Base-by-base conservation (phyloP, 2,888 invertebrate genomes). In the Bursaphelenchus okinawaensis region DNA sequence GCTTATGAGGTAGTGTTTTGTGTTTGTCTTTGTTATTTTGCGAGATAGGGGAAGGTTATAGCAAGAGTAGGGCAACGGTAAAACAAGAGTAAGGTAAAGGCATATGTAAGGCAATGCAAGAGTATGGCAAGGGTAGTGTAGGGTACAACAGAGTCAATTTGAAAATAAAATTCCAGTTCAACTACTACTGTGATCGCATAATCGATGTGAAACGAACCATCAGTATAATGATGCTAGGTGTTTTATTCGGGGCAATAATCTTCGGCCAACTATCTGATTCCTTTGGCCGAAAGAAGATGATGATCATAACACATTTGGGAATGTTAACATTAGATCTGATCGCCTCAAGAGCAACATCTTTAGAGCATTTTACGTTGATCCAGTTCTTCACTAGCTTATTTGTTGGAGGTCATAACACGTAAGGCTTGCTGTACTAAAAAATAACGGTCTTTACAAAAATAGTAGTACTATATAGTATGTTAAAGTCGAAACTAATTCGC, bases 241-340 rank as follows among this genome's bases (percentile, higher is more conserved):
- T 78, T 1, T 67, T 78, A 8, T 23, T 71, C 7, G 79, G 79
- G 19, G 72, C 77, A 0, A 69, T 76, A 4, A 65, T 74, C 24
- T 79, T 78, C 57, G 79, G 79, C n/a, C 79, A 79, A 28, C 55
- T 76, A 7, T 71, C 72, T 26, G 79, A 79, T 57, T 68, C 66
- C 8, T 79, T 72, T 54, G 79, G 79, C 28, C 63, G 79, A 52
- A 63, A 67, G 50, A 57, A 40, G 24, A 61, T 70, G 9, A 65
- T 65, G 63, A 31, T 71, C 22, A 23, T 66, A 12, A 55, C 52
- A 9, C 57, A 67, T 40, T 28, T 58, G 24, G 67, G 67, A 16
- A 65, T 62, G 59, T 65, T 61, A 19, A 22, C 59, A 26, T 56
- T 71, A 16, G 51, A 54, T 16, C 59, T 68, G 8, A 55, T 61